Evolutionary conservation across 1,140 invertebrate genomes (phyloP).

Genomic region (Capitella teleta): DNA sequence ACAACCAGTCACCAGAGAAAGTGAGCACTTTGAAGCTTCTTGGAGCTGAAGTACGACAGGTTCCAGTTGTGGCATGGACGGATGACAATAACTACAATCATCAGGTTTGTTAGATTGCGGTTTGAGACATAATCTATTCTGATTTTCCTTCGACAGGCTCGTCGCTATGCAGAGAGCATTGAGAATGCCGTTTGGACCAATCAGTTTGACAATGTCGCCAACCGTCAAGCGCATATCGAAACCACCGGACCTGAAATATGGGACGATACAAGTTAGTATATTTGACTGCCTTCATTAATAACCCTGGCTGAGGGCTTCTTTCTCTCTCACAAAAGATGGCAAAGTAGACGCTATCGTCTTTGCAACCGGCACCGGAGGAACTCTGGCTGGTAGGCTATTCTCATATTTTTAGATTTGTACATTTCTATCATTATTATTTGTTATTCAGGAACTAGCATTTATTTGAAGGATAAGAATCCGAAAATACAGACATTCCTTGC

Average conservation of each 20-base stretch:
- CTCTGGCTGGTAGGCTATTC: slow-evolving; percentile 22
- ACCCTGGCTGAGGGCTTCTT: not conserved
- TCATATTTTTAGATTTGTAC: not conserved
- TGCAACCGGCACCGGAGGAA: slow-evolving; percentile 40
- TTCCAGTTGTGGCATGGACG: slow-evolving; percentile 34
- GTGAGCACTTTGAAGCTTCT: slow-evolving; percentile 33
- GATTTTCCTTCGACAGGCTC: slow-evolving; percentile 18
- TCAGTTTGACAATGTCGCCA: slow-evolving; percentile 45
- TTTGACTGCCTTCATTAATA: too few species aligned
- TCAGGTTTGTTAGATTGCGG: slow-evolving; percentile 14
- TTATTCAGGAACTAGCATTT: slow-evolving; percentile 29
- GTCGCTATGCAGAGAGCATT: slow-evolving; percentile 33
- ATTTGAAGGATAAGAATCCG: slow-evolving; percentile 38
- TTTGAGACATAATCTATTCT: not conserved
- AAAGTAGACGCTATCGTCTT: slow-evolving; percentile 40
- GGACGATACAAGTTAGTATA: slow-evolving; percentile 39
- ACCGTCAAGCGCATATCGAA: slow-evolving; percentile 39
- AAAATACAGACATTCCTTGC: slow-evolving; percentile 33
- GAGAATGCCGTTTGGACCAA: slow-evolving; percentile 42
- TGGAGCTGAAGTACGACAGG: slow-evolving; percentile 32
- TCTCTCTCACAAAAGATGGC: slow-evolving; percentile 17
- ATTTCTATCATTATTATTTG: not conserved
- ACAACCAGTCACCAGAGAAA: slow-evolving; percentile 41
- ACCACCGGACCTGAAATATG: slow-evolving; percentile 48
- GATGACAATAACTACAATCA: slow-evolving; percentile 41